phyloP scores from a whole-genome alignment of 2,888 invertebrate genomes.

The Tenthredo notha region DNA sequence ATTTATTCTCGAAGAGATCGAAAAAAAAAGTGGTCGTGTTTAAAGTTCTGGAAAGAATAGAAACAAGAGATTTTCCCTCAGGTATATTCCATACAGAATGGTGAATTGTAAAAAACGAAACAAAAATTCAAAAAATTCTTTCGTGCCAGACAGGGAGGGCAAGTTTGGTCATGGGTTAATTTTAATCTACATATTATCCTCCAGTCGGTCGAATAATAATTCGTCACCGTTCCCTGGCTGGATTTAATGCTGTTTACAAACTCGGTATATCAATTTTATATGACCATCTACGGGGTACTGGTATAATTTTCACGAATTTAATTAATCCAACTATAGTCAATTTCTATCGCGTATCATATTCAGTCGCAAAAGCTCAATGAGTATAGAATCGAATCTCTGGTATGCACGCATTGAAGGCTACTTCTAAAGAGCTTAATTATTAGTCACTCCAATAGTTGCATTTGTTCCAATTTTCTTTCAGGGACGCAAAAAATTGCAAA shows the following conservation, averaged over 20 bases:
- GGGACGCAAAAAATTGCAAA: neutral
- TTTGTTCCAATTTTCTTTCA: neutral
- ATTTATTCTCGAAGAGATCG: neutral
- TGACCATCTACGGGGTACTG: neutral
- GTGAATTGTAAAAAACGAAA: neutral
- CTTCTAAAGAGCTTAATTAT: neutral
- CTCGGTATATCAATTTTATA: neutral
- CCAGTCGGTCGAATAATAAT: neutral
- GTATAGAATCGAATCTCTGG: neutral
- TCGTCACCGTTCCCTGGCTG: neutral
- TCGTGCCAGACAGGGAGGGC: neutral
- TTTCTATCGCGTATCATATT: neutral
- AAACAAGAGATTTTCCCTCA: neutral
- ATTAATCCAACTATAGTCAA: slow-evolving; percentile 22
- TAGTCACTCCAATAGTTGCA: neutral
- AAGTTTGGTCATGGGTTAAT: neutral
- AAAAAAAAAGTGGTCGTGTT: neutral
- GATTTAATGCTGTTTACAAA: neutral
- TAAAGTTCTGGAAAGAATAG: neutral
- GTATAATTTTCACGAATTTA: neutral
- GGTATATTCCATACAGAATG: neutral
- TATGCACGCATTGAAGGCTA: neutral
- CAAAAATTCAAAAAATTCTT: neutral
- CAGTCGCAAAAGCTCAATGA: neutral
- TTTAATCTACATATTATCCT: neutral